Evolutionary conservation across 2,888 invertebrate genomes (phyloP).

Genomic region (Lithophane semibrunnea): DNA sequence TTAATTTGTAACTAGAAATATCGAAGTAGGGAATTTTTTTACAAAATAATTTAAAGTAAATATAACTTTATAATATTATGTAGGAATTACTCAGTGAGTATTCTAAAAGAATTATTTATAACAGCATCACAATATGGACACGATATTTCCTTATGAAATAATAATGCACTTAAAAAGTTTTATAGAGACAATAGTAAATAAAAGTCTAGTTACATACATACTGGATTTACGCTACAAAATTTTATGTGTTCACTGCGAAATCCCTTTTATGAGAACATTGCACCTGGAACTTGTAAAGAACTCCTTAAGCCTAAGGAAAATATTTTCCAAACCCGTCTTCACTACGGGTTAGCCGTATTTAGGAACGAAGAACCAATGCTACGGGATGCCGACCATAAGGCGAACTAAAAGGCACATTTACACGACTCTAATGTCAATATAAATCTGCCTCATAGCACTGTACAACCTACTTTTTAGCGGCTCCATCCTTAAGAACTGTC

Average conservation of each 20-base stretch:
- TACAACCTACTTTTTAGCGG: neutral
- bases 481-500: too few relatives aligned
- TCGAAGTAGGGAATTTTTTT: neutral
- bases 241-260: neutral
- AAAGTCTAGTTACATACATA: neutral
- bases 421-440: neutral
- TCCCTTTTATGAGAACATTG: neutral
- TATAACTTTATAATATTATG: neutral
- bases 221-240: neutral
- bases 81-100: neutral
- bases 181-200: too few relatives aligned
- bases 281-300: neutral
- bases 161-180: too few relatives aligned
- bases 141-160: neutral
- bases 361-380: neutral
- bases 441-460: too few relatives aligned
- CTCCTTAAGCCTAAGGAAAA: neutral
- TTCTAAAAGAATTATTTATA: neutral
- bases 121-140: neutral
- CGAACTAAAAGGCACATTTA: conserved; percentile 7
- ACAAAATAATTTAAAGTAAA: neutral
- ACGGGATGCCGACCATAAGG: neutral
- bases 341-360: neutral
- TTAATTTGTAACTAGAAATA: neutral
- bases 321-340: neutral